A percentile compares a stretch with the other conserved stretches of the same genome.
Evolutionary conservation across 2,888 invertebrate species (phyloP).

Genomic region (Ophion slaviceki): DNA sequence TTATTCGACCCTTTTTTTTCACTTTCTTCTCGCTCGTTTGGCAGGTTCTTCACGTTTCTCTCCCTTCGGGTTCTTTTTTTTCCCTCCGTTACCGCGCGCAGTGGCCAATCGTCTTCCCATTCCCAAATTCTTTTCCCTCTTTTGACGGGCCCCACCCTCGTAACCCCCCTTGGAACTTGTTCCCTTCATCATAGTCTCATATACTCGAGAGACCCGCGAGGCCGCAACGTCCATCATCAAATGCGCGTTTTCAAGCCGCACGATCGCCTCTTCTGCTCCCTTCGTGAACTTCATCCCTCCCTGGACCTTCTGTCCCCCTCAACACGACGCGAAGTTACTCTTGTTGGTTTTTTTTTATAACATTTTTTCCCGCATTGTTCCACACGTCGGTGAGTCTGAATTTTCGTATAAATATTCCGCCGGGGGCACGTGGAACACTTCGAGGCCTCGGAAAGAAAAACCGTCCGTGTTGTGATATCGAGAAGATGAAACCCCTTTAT

Average conservation of each 20-base stretch:
- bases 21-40: constrained; percentile 66
- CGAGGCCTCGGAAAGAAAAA: constrained; percentile 43
- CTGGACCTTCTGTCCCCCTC: constrained; percentile 8
- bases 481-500: constrained; percentile 48
- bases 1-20: constrained; percentile 69
- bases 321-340: constrained; percentile 5
- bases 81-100: constrained; percentile 54
- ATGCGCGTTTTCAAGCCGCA: constrained; percentile 70
- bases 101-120: constrained; percentile 59
- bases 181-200: constrained; percentile 74
- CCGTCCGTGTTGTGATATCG: constrained; percentile 55
- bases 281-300: constrained; percentile 50
- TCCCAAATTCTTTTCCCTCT: constrained; percentile 43
- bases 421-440: constrained; percentile 10
- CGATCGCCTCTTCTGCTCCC: constrained; percentile 69
- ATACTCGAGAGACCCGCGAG: constrained; percentile 75
- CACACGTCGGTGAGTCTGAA: constrained; percentile 40
- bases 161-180: constrained; percentile 64
- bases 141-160: constrained; percentile 59
- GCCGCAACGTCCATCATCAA: constrained; percentile 77
- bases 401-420: constrained; percentile 55
- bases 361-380: constrained; percentile 53
- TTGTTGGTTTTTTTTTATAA: constrained; percentile 37
- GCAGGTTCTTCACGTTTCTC: constrained; percentile 59
- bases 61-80: constrained; percentile 38